Percentiles rank a stretch among this genome's conserved stretches.
These are phyloP conservation scores for Scolopax mira DNA, from an alignment of 2,113 vertebrate species.

Conservation along the genomic window DNA sequence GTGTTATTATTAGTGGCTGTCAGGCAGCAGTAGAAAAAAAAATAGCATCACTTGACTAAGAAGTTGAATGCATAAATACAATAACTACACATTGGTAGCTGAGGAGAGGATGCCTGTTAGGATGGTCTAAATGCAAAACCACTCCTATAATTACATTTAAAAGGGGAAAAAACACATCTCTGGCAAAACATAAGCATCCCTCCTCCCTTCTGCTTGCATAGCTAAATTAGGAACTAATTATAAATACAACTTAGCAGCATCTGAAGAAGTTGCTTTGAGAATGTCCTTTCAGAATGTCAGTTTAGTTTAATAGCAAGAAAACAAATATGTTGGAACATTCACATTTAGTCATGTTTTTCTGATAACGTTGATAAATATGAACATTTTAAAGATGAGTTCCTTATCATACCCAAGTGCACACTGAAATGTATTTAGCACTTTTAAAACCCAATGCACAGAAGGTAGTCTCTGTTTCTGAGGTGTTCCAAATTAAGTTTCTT, in stretches of 20 bases:
- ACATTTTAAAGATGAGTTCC: conserved; percentile 64
- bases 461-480: not conserved
- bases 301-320: conserved; percentile 75
- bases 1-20: conserved; percentile 99
- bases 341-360: conserved; percentile 65
- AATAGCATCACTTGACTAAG: conserved; percentile 86
- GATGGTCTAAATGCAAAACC: conserved; percentile 63
- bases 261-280: conserved; percentile 67
- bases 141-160: conserved; percentile 64
- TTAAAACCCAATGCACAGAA: not conserved
- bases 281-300: conserved; percentile 71
- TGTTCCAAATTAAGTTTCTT: not conserved
- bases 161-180: conserved; percentile 60
- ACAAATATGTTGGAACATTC: conserved; percentile 77
- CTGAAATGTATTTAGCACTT: conserved; percentile 14
- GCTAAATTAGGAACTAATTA: conserved; percentile 73
- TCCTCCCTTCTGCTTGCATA: conserved; percentile 63
- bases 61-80: conserved; percentile 85
- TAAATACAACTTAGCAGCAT: conserved; percentile 73
- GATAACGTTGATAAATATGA: conserved; percentile 74
- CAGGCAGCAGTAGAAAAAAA: conserved; percentile 82
- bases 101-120: conserved; percentile 66
- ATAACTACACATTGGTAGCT: conserved; percentile 72
- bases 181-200: conserved; percentile 62
- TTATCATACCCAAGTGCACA: conserved; percentile 42